These are phyloP conservation scores for Gerris lacustris DNA, from an alignment of 2,888 invertebrate species.

Conservation along the genomic window DNA sequence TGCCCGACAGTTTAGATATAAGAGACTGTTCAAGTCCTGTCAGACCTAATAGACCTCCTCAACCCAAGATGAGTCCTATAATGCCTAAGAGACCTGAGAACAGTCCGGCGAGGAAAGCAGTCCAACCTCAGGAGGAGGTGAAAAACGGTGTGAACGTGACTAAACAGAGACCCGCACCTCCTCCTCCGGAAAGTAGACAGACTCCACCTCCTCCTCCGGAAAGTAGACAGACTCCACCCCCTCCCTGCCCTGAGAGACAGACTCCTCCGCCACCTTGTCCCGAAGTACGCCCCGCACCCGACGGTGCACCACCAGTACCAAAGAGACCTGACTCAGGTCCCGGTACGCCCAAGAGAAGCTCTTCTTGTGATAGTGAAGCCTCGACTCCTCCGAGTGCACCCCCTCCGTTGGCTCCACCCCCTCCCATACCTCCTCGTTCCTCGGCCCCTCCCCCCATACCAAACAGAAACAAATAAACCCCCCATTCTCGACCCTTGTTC, in stretches of 20 bases:
- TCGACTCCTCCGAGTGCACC: constrained; percentile 15
- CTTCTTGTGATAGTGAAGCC: not conserved
- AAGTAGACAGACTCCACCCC: constrained; percentile 36
- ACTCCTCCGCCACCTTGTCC: constrained; percentile 21
- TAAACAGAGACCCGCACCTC: not conserved
- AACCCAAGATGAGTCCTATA: not conserved
- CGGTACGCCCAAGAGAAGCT: not conserved
- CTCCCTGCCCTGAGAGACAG: constrained; percentile 44
- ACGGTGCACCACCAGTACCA: constrained; percentile 28
- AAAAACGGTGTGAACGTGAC: not conserved
- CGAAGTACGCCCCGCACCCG: constrained; percentile 15
- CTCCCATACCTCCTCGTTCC: constrained; percentile 25
- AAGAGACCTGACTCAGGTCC: not conserved
- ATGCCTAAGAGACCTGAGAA: not conserved
- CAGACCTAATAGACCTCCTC: constrained; percentile 6
- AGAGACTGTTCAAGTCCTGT: not conserved
- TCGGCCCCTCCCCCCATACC: constrained; percentile 46
- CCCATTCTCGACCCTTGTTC: too few relatives aligned
- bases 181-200: constrained; percentile 35
- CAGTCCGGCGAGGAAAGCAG: not conserved
- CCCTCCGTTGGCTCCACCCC: constrained; percentile 23
- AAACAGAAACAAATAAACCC: constrained; percentile 2
- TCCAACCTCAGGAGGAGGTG: not conserved
- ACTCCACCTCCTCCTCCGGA: constrained; percentile 38
- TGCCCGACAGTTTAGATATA: constrained; percentile 19